These are phyloP conservation scores for Rhagonycha lutea DNA, from an alignment of 2,888 invertebrate species.

Conservation along the genomic window DNA sequence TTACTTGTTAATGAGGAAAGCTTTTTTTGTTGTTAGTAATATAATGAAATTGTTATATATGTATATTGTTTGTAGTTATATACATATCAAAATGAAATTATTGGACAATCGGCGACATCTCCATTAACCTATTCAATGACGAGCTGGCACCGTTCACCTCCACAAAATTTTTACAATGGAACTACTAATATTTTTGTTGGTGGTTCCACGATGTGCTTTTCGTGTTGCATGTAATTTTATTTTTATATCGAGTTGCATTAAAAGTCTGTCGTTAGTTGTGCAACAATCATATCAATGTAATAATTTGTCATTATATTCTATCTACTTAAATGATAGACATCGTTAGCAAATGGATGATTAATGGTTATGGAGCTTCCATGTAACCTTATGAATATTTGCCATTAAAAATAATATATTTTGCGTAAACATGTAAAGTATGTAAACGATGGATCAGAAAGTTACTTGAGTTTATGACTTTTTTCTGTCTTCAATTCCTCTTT, in stretches of 20 bases:
- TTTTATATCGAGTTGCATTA: background rate
- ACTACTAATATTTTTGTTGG: background rate
- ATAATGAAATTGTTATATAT: background rate
- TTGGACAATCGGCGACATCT: background rate
- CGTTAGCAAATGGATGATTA: background rate
- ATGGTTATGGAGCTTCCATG: background rate
- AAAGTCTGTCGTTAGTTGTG: background rate
- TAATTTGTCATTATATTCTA: background rate
- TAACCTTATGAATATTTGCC: background rate
- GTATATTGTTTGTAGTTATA: background rate
- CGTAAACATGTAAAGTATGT: background rate
- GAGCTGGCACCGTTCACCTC: background rate
- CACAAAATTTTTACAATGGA: background rate
- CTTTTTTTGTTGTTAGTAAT: background rate
- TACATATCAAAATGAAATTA: background rate
- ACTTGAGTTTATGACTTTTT: background rate
- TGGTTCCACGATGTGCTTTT: conserved; percentile 2
- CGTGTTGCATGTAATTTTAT: background rate
- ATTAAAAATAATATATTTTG: background rate
- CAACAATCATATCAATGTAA: background rate
- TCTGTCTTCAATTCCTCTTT: background rate
- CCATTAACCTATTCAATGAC: background rate
- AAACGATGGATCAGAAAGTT: background rate
- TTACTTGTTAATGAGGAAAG: background rate
- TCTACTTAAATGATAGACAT: background rate